Base-by-base conservation (phyloP, 2,888 invertebrate genomes). In the Phragmatobia fuliginosa region DNA sequence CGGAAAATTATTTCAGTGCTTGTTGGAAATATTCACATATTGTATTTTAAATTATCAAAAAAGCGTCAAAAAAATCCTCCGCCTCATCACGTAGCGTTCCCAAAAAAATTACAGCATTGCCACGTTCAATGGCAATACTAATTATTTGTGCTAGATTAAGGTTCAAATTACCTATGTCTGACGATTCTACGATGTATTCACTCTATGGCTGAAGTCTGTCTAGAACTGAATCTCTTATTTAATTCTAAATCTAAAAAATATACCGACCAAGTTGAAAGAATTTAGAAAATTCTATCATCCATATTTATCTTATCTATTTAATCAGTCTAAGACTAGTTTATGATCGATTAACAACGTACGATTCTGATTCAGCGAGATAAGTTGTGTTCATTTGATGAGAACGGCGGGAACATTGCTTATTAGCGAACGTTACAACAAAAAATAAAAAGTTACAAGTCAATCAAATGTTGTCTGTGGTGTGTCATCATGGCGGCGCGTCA, bases 371-470 rank as follows among this genome's bases (percentile, higher is more conserved):
- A 70, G 59, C 60, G 70, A 70, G 77, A 69, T 75, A 64, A 62
- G 67, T 74, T 74, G 73, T 68, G 70, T 76, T 79, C 66, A 72
- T 71, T 62, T 69, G 67, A 31, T 65, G 49, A 45, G 56, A 79
- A 85, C 71, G 82, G 76, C 82, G 82, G 82, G 82, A 82, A 82
- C 79, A 81, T 73, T 70, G 82, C 82, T 82, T 82, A 82, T 82
- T 82, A 82, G 80, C 72, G 81, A 77, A 67, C 70, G 76, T 82
- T 76, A 77, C 68, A 75, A 76, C 77, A 82, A 82, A 82, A 82
- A 82, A 81, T 75, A 80, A 79, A 80, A 82, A 76, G 88, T 89
- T 80, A 93, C 92, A 87, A 93, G 92, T 93, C 93, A 92, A 92
- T 93, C 92, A 91, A 87, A 89, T 79, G 84, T 83, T 76, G 85